Conservation (phyloP, 2,113 vertebrate genomes). For the Numida meleagris region DNA sequence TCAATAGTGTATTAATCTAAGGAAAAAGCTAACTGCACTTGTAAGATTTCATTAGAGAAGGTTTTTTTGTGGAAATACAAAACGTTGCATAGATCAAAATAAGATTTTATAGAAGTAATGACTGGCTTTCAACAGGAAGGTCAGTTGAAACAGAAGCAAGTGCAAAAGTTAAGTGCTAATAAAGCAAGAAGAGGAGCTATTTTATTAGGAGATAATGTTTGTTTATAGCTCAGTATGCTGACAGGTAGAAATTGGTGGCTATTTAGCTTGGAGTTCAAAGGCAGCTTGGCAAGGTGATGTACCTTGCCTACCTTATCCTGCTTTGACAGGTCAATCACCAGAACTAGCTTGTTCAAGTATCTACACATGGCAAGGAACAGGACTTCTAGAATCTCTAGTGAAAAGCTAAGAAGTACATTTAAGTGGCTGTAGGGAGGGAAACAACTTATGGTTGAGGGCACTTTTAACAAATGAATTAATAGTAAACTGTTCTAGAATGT, state of each 20-base stretch:
- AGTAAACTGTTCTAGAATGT: too few relatives aligned
- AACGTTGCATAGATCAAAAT: not conserved
- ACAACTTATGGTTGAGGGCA: not conserved
- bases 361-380: not conserved
- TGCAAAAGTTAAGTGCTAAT: not conserved
- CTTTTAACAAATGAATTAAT: not conserved
- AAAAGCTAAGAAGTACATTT: not conserved
- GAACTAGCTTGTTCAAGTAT: not conserved
- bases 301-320: not conserved
- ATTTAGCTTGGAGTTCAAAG: not conserved
- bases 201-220: not conserved
- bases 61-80: not conserved
- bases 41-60: not conserved
- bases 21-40: not conserved
- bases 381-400: not conserved
- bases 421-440: not conserved
- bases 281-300: not conserved
- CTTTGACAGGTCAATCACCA: not conserved
- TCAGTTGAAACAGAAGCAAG: not conserved
- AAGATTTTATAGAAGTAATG: not conserved
- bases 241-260: not conserved
- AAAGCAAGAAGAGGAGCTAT: not conserved
- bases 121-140: not conserved
- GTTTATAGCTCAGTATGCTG: not conserved
- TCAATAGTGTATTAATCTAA: not conserved